Evolutionary conservation across 2,888 invertebrate species (phyloP), one percentile per base, ranked within the genome.

Genomic region (Drosophila algonquin): DNA sequence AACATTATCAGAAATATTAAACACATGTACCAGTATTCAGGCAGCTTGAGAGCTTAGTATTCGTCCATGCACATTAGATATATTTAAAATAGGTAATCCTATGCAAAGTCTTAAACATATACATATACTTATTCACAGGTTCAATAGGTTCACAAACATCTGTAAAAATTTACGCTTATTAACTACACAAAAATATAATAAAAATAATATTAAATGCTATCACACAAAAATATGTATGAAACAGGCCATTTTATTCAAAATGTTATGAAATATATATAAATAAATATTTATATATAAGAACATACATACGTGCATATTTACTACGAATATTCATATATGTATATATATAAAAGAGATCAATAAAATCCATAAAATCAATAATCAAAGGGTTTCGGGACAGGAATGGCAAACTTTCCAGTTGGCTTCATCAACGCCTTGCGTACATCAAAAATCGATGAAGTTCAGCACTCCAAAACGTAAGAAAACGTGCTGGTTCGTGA

Each of bases 171-270:
- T 0, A 40, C 14, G 40, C 40, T 40, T 14, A 14, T 14, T 40
- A 40, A 14, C n/a, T 14, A 40, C n/a, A 40, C 14, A 40, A 40
- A 6, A 40, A 40, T 40, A 40, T n/a, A 40, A 40, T 40, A 7
- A 0, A 35, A 40, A 40, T 14, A 40, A 40, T 12, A 12, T 35
- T 35, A 12, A 35, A 12, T 35, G 12, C 10, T 35, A 35, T 35
- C 12, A 40, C 2, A 40, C 14, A 40, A 47, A 27, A 21, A 32
- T 57, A 35, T 47, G 47, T 47, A 46, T 57, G 57, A 30, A 46
- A 30, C 57, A 47, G 47, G 57, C n/a, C 21, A 57, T 57, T 47
- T 47, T 57, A 54, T 54, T 54, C 24, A 10, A 40, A 54, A 44
- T 40, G 40, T 54, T 54, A 54, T 40, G 10, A 54, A 44, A 54